Conservation (phyloP, 2,113 vertebrate genomes). For the Centropus bengalensis region DNA sequence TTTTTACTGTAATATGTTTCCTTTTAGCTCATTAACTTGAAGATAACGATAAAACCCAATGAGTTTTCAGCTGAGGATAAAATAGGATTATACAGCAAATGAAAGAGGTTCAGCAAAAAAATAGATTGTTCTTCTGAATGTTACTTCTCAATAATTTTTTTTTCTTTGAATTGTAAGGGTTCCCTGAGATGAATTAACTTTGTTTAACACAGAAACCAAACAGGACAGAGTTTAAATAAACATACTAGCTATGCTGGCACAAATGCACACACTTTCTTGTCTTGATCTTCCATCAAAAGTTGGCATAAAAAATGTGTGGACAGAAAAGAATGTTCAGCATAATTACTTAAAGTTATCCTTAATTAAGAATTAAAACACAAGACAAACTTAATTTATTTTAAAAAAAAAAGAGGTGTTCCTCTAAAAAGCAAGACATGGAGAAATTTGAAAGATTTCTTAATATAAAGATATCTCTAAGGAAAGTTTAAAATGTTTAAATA, state of each 20-base stretch:
- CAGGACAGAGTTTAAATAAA: neutral
- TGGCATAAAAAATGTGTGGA: neutral
- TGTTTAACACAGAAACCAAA: neutral
- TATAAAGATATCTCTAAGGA: too few species aligned
- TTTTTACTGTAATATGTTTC: neutral
- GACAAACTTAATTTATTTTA: neutral
- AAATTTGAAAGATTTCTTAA: too few species aligned
- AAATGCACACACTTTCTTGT: neutral
- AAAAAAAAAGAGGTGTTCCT: neutral
- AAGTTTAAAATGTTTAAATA: too few species aligned
- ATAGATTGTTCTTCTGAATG: neutral
- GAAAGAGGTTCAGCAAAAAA: neutral
- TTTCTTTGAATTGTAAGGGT: neutral
- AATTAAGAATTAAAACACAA: neutral
- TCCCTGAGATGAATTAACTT: neutral
- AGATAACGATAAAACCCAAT: neutral
- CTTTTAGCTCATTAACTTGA: neutral
- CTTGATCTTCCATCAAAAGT: neutral
- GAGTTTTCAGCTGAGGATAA: neutral
- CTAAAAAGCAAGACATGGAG: too few species aligned
- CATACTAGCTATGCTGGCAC: neutral
- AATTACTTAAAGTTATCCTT: too few species aligned
- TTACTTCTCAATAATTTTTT: neutral
- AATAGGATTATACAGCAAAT: neutral
- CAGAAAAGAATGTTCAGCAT: neutral